Base-by-base conservation (phyloP, 2,888 invertebrate species). In the Blastobasis lacticolella region DNA sequence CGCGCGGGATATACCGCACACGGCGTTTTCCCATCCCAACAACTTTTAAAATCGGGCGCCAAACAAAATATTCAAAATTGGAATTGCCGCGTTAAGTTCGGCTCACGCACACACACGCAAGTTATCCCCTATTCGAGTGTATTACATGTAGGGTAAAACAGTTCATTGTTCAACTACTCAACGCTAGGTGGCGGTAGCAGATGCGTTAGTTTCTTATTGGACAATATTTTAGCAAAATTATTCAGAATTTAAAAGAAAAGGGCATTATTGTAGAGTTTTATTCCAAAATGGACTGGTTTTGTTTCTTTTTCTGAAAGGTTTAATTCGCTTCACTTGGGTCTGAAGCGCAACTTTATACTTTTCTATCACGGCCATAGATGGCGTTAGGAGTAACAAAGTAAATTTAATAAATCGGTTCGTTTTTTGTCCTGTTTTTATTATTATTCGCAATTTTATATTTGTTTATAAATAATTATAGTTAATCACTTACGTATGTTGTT, bases 121-220 rank as follows among this genome's bases (percentile, higher is more conserved):
- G 6, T 37, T 36, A 50, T 48, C 46, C 56, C 56, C 57, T 46
- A 38, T 44, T 48, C 38, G 49, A 45, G 41, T 45, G 23, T 41
- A 51, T 48, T 51, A 52, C 43, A 50, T 40, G 7, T 53, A 55
- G 48, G 53, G 49, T 59, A 51, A 59, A 61, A 52, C 59, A 59
- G 60, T 47, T 44, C 6, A n/a, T 40, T 46, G 49, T 66, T 54
- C 40, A 10, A 53, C 81, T 76, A 77, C 67, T 78, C 65, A 55
- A 43, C 59, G 56, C 56, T 55, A 82, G 84, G 73, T 79, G 78
- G 63, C 75, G 62, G 40, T 58, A 45, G 10, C 42, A 38, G 23
- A 23, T 23, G 23, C 23, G 23, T 23, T 23, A 2, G 23, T 23
- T 23, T 23, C 23, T 23, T 23, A 23, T 23, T 23, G 3, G 23